Conservation (phyloP, 2,797 vertebrate species). For the Sitta carolinensis region DNA sequence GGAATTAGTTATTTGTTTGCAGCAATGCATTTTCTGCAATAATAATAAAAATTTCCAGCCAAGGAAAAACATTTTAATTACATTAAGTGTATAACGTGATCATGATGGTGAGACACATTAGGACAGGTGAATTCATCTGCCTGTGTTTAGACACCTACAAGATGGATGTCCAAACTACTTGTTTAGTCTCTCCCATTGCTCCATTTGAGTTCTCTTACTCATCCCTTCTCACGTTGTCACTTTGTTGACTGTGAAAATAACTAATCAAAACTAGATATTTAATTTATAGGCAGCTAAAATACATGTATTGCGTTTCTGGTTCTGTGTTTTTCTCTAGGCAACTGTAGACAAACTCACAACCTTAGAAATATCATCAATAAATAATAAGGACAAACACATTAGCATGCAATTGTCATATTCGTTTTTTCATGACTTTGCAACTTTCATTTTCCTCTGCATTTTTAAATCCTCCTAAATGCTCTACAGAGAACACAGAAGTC, state of each 20-base stretch:
- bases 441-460: neutral
- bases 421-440: neutral
- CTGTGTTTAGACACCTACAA: fast-evolving
- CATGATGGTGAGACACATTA: neutral
- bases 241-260: neutral
- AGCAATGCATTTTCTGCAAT: neutral
- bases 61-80: neutral
- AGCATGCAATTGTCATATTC: neutral
- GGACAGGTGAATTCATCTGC: neutral
- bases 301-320: neutral
- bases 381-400: neutral
- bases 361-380: neutral
- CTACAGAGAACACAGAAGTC: neutral
- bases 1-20: neutral
- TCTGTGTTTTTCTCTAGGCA: neutral
- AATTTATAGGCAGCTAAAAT: neutral
- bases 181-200: neutral
- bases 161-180: neutral
- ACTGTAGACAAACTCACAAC: neutral
- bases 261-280: neutral
- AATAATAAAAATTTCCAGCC: neutral
- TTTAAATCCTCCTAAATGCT: neutral
- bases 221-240: neutral
- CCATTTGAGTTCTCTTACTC: neutral
- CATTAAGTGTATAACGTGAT: neutral